These are phyloP conservation scores for Anneissia japonica DNA, from an alignment of 35 echinoderm and acorn worm species.

Conservation along the genomic window DNA sequence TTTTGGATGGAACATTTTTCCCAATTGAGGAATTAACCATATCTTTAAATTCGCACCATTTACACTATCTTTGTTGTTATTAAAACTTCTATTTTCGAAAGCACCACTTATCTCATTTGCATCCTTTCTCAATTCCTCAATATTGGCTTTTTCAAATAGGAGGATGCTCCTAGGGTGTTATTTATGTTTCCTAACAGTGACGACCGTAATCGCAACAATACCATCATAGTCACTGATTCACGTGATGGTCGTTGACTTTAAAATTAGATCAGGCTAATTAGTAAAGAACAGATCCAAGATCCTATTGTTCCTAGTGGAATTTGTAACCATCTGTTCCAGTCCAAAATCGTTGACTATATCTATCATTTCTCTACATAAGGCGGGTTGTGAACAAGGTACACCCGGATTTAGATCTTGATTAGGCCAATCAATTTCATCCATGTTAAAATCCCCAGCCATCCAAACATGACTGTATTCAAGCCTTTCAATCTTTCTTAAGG, in stretches of 20 bases:
- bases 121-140: not conserved
- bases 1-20: conserved; percentile 19
- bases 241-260: not conserved
- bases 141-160: conserved; percentile 21
- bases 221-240: conserved; percentile 43
- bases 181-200: not conserved
- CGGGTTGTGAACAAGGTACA: no score
- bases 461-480: not conserved
- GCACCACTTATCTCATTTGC: not conserved
- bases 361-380: conserved; percentile 2
- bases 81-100: not conserved
- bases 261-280: conserved; percentile 3
- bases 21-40: not conserved
- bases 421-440: not conserved
- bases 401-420: not conserved
- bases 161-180: conserved; percentile 7
- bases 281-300: not conserved
- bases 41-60: conserved; percentile 15
- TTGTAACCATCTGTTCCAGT: not conserved
- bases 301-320: not conserved
- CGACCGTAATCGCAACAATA: not conserved
- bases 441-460: not conserved
- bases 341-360: conserved; percentile 26
- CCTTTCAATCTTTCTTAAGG: no score
- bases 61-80: not conserved